Evolutionary conservation across 2,113 vertebrate species (phyloP), one percentile per base, ranked within the genome.

Genomic region (Aldabrachelys gigantea): DNA sequence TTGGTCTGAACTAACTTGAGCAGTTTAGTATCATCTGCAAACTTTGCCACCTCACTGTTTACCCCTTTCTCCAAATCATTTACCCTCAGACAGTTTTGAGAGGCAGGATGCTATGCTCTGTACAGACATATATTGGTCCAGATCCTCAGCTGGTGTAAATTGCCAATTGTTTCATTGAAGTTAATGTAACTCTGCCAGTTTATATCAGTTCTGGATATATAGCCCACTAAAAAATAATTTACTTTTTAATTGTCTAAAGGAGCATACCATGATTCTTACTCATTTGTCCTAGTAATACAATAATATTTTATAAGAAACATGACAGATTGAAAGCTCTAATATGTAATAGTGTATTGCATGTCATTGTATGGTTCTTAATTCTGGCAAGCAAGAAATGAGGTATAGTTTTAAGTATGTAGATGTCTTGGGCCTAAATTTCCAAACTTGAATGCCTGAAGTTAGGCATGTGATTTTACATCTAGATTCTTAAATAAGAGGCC

Each of bases 371-470:
- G 87, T 27, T 95, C 29, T 57, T 88, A 59, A 85, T 97, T 89
- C 79, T 86, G 38, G 78, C 56, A 94, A 95, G 81, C 85, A 50
- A 53, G 19, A 95, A 97, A 80, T 85, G 54, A 94, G 65, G 96
- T 50, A 80, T 47, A 95, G 85, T 49, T 90, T 97, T 87, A 75
- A 88, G 91, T 76, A 19, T 31, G 83, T 72, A 75, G 8, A 82
- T 56, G 80, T 41, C 90, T 92, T 80, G 29, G 76, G 21, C 13
- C 29, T 57, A 12, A n/a, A 72, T 87, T 87, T 87, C 47, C 21
- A 41, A 49, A 49, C 21, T n/a, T 57, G 22, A 53, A 59, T 27
- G 19, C 12, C 25, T 49, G 56, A 86, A 57, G 29, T n/a, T 31
- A n/a, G 12, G 44, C 21, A 8, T 25, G 35, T 47, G 41, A 87